These are phyloP conservation scores for Drosophila repleta DNA, from an alignment of 1,140 invertebrate genomes.

Conservation along the genomic window DNA sequence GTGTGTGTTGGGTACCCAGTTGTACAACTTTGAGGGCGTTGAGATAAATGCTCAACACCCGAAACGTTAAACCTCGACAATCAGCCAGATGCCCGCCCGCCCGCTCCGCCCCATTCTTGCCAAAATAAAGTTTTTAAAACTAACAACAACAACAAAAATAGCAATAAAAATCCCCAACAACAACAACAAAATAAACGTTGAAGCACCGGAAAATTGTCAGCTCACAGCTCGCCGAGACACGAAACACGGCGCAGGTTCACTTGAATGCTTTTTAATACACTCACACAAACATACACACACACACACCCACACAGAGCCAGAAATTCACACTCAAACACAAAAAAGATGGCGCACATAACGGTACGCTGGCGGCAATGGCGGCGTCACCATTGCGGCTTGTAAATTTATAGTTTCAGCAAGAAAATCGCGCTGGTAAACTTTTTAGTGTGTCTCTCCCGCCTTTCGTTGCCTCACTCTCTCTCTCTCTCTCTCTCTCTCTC, in stretches of 20 bases:
- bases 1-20: not conserved
- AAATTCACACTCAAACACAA: slow-evolving; percentile 8
- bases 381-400: slow-evolving; percentile 65
- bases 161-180: slow-evolving; percentile 67
- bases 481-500: not conserved
- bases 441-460: slow-evolving; percentile 45
- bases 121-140: slow-evolving; percentile 68
- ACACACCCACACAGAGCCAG: not conserved
- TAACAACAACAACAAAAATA: slow-evolving; percentile 43
- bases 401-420: slow-evolving; percentile 77
- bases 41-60: slow-evolving; percentile 67
- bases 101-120: slow-evolving; percentile 6
- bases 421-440: slow-evolving; percentile 71
- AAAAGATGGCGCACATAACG: slow-evolving; percentile 59
- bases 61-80: slow-evolving; percentile 62
- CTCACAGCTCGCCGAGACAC: slow-evolving; percentile 26
- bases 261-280: slow-evolving; percentile 74
- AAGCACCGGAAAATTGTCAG: slow-evolving; percentile 65
- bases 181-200: slow-evolving; percentile 58
- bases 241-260: slow-evolving; percentile 49
- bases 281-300: slow-evolving; percentile 25
- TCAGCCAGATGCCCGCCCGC: slow-evolving; percentile 31
- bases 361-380: slow-evolving; percentile 40
- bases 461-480: not conserved
- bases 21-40: slow-evolving; percentile 42